phyloP scores from a whole-genome alignment of 2,888 invertebrate species.

The Ferdinandea cuprea region DNA sequence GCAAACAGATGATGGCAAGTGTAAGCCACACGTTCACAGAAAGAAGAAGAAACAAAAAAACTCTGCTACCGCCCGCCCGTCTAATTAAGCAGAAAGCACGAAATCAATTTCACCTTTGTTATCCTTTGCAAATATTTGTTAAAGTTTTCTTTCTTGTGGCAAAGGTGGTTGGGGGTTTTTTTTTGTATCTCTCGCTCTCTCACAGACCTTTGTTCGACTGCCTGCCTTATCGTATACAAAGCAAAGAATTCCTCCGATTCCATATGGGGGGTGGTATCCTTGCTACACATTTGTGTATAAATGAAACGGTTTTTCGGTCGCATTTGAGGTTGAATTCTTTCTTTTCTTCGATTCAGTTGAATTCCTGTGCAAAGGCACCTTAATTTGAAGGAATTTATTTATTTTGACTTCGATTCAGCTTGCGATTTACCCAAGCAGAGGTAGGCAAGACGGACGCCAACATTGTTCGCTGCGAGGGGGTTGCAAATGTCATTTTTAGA shows the following conservation, averaged over 20 bases:
- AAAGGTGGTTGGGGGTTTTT: slow-evolving; percentile 3
- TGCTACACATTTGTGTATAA: slow-evolving; percentile 8
- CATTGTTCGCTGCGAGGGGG: slow-evolving; percentile 24
- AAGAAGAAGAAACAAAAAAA: not conserved
- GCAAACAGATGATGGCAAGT: not conserved
- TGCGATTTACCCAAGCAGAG: slow-evolving; percentile 29
- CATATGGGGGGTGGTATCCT: not conserved
- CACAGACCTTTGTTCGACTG: slow-evolving; percentile 40
- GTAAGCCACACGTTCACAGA: not conserved
- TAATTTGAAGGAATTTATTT: slow-evolving; percentile 60
- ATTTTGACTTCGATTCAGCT: slow-evolving; percentile 51
- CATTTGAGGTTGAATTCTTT: slow-evolving; percentile 42
- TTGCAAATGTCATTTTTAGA: slow-evolving; percentile 10
- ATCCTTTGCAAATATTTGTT: slow-evolving; percentile 69
- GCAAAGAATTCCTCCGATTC: slow-evolving; percentile 41
- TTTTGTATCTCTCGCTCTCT: not conserved
- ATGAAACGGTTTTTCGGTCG: slow-evolving; percentile 19
- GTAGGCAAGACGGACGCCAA: slow-evolving; percentile 8
- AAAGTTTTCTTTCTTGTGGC: slow-evolving; percentile 34
- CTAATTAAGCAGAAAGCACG: slow-evolving; percentile 73
- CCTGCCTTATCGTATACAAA: slow-evolving; percentile 36
- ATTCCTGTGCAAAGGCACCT: slow-evolving; percentile 47
- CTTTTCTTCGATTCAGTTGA: slow-evolving; percentile 52
- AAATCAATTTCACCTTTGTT: slow-evolving; percentile 73
- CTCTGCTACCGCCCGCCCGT: slow-evolving; percentile 29